Base-by-base conservation (phyloP, 1,140 invertebrate species). In the Drosophila subpulchrella region DNA sequence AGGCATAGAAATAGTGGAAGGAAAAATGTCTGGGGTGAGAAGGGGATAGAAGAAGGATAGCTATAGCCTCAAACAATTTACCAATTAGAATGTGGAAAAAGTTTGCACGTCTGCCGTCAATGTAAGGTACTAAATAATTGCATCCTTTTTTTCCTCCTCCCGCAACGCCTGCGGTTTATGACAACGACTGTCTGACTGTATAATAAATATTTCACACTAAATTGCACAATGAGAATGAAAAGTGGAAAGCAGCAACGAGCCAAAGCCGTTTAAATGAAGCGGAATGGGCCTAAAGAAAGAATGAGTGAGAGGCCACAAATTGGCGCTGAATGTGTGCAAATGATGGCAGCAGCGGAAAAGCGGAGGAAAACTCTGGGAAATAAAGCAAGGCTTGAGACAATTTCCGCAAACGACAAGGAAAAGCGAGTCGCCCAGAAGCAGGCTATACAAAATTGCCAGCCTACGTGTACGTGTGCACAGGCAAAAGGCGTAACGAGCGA, bases 141-240 rank as follows among this genome's bases (percentile, higher is more conserved):
- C 75, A 68, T 76, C 76, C 76, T 51, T 13, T 61, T 47, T 15
- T 42, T 6, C 6, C 8, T 11, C 6, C 27, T 30, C 20, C 38
- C 32, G 4, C n/a, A 36, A 36, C 12, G 42, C 36, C 58, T 74
- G 81, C 68, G 67, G 66, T 76, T 80, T 72, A 63, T 30, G 38
- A 67, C 50, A 48, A 59, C 27, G 36, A 38, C 47, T 48, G 39
- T 57, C 24, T 41, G 65, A 32, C 65, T 46, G 53, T 46, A 48
- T 81, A 65, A 79, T 63, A 57, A 61, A 81, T 76, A 81, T 84
- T 84, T 85, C 55, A 80, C 58, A 70, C 71, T 61, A 81, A 81
- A 81, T 78, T 81, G 68, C 78, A 70, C 67, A 59, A 58, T 54
- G 32, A 54, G 54, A 61, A 65, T 50, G 41, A 39, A 47, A 34